Base-by-base conservation (phyloP, 1,140 invertebrate genomes). In the Lasioglossum albipes region DNA sequence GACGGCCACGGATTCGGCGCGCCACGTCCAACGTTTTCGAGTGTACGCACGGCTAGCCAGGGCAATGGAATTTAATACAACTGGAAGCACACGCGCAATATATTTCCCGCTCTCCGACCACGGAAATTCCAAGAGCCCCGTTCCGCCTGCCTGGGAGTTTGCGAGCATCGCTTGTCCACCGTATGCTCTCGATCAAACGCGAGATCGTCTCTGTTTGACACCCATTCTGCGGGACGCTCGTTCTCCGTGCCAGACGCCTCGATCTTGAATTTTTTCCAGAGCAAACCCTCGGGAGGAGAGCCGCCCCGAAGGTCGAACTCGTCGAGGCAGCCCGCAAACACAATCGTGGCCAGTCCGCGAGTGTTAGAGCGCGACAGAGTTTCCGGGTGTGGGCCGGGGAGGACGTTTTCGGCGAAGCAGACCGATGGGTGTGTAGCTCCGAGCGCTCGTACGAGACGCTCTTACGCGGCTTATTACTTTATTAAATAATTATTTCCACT, bases 311-410 rank as follows among this genome's bases (percentile, higher is more conserved):
- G 72, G 20, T 12, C 45, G 57, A 13, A 59, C 27, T 64, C 42
- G 18, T 20, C 49, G 31, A 59, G 45, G 22, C 22, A 42, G 52
- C 54, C 36, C n/a, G 73, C 72, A 85, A 81, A 85, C 76, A 84
- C 13, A 18, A 64, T 81, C 68, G 77, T 49, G 72, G 77, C 22
- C 3, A 36, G 20, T 27, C 36, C 41, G 18, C 9, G 69, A 82
- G 52, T 76, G 49, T 49, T 36, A 22, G 27, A 16, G 57, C 20
- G 54, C 31, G 27, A 72, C 27, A 27, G 27, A 27, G 27, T 27
- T 27, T 27, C 27, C 27, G 27, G 27, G 27, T 27, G 27, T 27
- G 27, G 27, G 27, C 1, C 27, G 27, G 27, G 27, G 27, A 27
- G 27, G 27, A 83, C 42, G 71, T 78, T 83, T 85, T 83, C 61